These are phyloP conservation scores for Microctonus aethiopoides DNA, from an alignment of 2,888 invertebrate species.

Conservation along the genomic window DNA sequence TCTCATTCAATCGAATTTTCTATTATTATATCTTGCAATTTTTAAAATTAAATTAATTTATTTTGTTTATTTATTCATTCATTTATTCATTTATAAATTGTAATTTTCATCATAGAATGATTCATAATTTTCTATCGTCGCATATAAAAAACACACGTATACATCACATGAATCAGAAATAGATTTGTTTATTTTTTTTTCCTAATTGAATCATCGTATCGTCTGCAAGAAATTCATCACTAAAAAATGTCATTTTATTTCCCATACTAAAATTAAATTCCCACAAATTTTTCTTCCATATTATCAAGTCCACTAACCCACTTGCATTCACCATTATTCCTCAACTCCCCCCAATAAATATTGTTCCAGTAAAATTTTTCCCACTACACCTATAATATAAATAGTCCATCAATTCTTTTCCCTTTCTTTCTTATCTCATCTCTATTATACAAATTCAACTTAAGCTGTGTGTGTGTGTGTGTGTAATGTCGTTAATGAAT, in stretches of 20 bases:
- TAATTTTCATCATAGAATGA: conserved; percentile 43
- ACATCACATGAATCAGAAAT: conserved; percentile 57
- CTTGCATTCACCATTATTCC: conserved; percentile 15
- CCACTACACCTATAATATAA: conserved; percentile 48
- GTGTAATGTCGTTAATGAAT: conserved; percentile 44
- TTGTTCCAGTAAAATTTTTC: not conserved
- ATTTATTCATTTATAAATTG: too few relatives aligned
- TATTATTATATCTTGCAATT: not conserved
- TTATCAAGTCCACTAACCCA: not conserved
- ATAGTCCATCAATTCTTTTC: conserved; percentile 56
- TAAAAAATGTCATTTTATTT: conserved; percentile 18
- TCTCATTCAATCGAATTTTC: not conserved
- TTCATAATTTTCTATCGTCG: conserved; percentile 46
- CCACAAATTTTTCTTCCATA: too few relatives aligned
- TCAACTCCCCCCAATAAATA: conserved; percentile 16
- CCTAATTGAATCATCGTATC: not conserved
- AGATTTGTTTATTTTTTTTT: conserved; percentile 45
- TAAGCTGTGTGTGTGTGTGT: conserved; percentile 35
- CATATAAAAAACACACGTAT: conserved; percentile 55
- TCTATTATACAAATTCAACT: conserved; percentile 38
- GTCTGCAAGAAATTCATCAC: conserved; percentile 31
- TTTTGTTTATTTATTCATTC: conserved; percentile 25
- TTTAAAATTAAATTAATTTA: too few relatives aligned
- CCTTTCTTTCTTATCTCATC: too few relatives aligned
- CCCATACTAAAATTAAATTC: too few relatives aligned